Base-by-base conservation (phyloP, 1,140 invertebrate genomes). In the Atta cephalotes region DNA sequence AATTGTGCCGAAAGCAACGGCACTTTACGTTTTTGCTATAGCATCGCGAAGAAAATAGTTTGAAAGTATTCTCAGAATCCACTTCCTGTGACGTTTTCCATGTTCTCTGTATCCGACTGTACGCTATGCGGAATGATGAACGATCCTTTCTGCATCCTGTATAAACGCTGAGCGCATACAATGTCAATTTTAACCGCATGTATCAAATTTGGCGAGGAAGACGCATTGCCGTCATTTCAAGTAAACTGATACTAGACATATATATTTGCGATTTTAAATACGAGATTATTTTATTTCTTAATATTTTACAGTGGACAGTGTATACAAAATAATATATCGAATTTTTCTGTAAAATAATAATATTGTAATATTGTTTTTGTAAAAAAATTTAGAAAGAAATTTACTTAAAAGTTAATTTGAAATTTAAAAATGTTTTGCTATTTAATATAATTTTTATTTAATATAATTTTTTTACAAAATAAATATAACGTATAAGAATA, bases 1-100 rank as follows among this genome's bases (percentile, higher is more conserved):
- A 84, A 84, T 76, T 84, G 80, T 84, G 58, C 56, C 70, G 70
- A 76, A 76, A 84, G 80, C 68, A 84, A 58, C 70, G 39, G 79
- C 35, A 60, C 79, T 81, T 76, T 84, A 39, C 70, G 70, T 84
- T 84, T 84, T 84, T 84, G 56, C 70, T 49, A 39, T 25, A 63
- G 14, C 80, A 31, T 71, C 79, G 79, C 21, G 39, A 74, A 74
- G 80, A 84, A 84, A 74, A 76, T 70, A 81, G 80, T 84, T 84
- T 74, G 58, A 76, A 84, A 63, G 58, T 76, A 84, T 84, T 84
- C 80, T 58, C 66, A 71, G 79, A 45, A 71, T 81, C 53, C 35
- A 71, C 79, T 84, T 63, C 70, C 58, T 62, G 45, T 74, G 70
- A 84, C 70, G 70, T 84, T 84, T 63, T 63, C 70, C 80, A 62